Conservation (phyloP, 1,140 invertebrate species). For the Leucophenga varia region DNA sequence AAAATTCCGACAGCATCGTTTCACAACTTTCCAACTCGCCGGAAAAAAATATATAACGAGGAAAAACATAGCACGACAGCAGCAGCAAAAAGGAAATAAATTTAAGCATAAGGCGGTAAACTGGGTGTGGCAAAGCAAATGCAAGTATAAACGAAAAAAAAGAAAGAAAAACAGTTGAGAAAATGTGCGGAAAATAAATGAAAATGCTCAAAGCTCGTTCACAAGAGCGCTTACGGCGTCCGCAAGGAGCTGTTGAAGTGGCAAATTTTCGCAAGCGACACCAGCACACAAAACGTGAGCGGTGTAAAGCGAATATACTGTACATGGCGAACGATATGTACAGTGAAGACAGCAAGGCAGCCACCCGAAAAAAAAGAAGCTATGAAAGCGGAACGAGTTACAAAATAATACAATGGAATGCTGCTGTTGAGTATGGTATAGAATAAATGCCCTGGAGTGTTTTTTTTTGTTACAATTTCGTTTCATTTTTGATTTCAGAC, state of each 20-base stretch:
- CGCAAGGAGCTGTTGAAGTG: conserved; percentile 56
- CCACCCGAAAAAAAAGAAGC: background rate
- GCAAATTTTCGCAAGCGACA: conserved; percentile 56
- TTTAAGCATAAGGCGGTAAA: conserved; percentile 19
- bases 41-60: conserved; percentile 11
- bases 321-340: background rate
- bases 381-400: background rate
- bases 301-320: no score
- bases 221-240: conserved; percentile 55
- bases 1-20: conserved; percentile 56
- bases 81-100: conserved; percentile 32
- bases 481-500: no score
- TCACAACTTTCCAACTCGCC: conserved; percentile 55
- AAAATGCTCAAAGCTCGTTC: conserved; percentile 56
- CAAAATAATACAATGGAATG: conserved; percentile 4
- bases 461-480: no score
- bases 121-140: conserved; percentile 19
- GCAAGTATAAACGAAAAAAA: background rate
- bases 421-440: background rate
- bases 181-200: conserved; percentile 54
- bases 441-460: no score
- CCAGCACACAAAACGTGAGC: conserved; percentile 12
- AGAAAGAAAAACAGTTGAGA: conserved; percentile 15
- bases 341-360: background rate
- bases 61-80: conserved; percentile 10